Evolutionary conservation across 2,113 vertebrate species (phyloP).

Genomic region (Rissa tridactyla): DNA sequence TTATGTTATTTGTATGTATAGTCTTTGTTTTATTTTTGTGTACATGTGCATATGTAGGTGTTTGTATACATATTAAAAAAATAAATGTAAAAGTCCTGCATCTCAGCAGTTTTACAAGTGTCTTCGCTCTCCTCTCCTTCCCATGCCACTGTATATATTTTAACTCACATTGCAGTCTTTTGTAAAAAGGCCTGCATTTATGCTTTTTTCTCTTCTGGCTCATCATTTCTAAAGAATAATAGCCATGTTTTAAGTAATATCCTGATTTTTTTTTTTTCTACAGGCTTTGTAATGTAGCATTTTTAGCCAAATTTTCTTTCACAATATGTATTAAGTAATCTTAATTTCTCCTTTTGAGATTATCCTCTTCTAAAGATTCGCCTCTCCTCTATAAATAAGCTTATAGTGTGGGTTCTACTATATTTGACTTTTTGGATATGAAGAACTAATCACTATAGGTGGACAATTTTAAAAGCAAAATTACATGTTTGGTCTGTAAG

Average conservation of each 20-base stretch:
- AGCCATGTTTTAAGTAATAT: not conserved
- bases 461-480: not conserved
- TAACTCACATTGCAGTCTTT: not conserved
- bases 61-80: no score
- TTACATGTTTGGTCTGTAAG: not conserved
- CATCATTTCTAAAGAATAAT: not conserved
- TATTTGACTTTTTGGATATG: not conserved
- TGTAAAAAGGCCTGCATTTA: not conserved
- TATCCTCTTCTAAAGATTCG: not conserved
- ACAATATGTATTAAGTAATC: not conserved
- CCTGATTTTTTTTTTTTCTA: not conserved
- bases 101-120: not conserved
- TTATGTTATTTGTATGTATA: not conserved
- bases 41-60: rapidly evolving
- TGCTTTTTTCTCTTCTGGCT: not conserved
- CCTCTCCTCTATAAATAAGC: not conserved
- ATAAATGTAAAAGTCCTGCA: not conserved
- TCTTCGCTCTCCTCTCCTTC: not conserved
- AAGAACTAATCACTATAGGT: not conserved
- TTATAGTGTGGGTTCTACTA: not conserved
- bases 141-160: not conserved
- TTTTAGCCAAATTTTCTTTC: not conserved
- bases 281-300: not conserved
- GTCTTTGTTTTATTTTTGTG: not conserved
- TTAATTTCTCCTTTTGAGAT: not conserved